Base-by-base conservation (phyloP, 2,888 invertebrate genomes). In the Plebejus melissa region DNA sequence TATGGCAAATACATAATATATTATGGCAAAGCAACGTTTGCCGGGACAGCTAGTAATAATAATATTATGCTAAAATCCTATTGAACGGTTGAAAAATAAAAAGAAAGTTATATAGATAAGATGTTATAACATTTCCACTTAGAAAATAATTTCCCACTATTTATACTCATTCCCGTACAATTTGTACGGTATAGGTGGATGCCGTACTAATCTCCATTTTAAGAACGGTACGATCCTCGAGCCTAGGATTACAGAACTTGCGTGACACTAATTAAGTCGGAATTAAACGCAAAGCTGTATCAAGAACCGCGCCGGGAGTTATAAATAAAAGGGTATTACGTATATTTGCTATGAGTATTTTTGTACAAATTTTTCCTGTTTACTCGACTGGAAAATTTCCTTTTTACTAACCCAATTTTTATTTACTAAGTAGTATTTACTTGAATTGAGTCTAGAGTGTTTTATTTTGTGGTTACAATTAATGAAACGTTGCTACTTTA, bases 201-300 rank as follows among this genome's bases (percentile, higher is more conserved):
- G 38, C 89, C 88, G 82, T 85, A 88, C 90, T 93, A 93, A 93
- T 93, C 93, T 92, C 92, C 91, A 92, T 93, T 93, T 93, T 91
- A 93, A 93, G 93, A 92, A 92, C 92, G 90, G 90, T 90, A 86
- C 88, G 86, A 90, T 88, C 87, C 88, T 86, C 88, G 84, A 91
- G 90, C 92, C 93, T 90, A 86, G 93, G 93, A 93, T 93, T 93
- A 93, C 84, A 88, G 90, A 91, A 91, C 92, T 92, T 93, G 93
- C 93, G 92, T 93, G 93, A 91, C 90, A 91, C 92, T 93, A 93
- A 93, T 93, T 93, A 92, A 93, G 91, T 91, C 86, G 92, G 93
- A 89, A 93, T 93, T 93, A 93, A 88, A 90, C 88, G 86, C 90
- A 86, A 89, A 89, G 90, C 90, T 90, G 90, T 90, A 93, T 92